A percentile compares a stretch with the other conserved stretches of the same genome.
Evolutionary conservation across 2,113 vertebrate species (phyloP).

Genomic region (Zapornia atra): DNA sequence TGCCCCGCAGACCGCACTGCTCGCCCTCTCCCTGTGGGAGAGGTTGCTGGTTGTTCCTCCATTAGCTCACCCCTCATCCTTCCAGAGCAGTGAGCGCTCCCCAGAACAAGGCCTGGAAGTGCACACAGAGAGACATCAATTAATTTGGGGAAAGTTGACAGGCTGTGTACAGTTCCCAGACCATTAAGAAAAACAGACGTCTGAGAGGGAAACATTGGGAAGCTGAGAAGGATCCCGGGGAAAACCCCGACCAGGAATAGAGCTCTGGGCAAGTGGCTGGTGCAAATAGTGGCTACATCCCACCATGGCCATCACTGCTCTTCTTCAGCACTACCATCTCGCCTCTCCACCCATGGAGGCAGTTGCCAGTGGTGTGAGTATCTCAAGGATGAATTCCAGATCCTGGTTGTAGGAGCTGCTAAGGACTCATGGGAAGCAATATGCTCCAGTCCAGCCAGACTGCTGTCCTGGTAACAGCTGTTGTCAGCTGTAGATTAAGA

Average conservation of each 20-base stretch:
- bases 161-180: slow-evolving; percentile 41
- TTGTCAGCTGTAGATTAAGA: slow-evolving; percentile 45
- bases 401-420: neutral
- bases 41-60: neutral
- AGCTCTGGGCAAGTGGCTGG: neutral
- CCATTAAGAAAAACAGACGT: slow-evolving; percentile 46
- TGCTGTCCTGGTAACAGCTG: slow-evolving; percentile 5
- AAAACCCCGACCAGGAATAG: neutral
- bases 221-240: slow-evolving; percentile 10
- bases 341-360: neutral
- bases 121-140: neutral
- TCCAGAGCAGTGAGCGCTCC: neutral
- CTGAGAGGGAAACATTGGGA: neutral
- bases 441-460: neutral
- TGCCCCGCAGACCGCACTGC: neutral
- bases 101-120: slow-evolving; percentile 4
- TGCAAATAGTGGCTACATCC: neutral
- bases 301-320: neutral
- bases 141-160: slow-evolving; percentile 36
- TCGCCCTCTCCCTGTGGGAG: neutral
- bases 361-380: neutral
- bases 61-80: neutral
- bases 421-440: neutral
- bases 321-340: neutral
- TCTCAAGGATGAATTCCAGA: neutral